Conservation (phyloP, 2,113 vertebrate species). For the Leucoraja erinaceus region DNA sequence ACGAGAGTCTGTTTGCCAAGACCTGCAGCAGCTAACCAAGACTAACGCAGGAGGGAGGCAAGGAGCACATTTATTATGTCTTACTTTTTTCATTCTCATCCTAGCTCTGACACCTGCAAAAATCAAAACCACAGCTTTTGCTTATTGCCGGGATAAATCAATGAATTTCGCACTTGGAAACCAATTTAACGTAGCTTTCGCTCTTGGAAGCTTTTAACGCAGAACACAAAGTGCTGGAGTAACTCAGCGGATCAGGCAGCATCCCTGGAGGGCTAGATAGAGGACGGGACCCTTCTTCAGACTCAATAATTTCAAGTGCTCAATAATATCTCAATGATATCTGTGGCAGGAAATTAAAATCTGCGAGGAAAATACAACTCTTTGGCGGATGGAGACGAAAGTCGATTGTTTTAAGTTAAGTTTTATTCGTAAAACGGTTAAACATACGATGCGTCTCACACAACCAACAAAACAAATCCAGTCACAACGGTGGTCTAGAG, state of each 20-base stretch:
- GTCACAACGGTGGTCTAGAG: too few relatives aligned
- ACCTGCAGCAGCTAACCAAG: neutral
- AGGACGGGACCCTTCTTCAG: too few relatives aligned
- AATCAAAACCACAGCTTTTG: neutral
- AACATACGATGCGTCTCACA: too few relatives aligned
- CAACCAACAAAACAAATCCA: too few relatives aligned
- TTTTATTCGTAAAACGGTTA: too few relatives aligned
- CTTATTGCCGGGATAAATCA: neutral
- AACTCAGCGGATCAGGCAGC: too few relatives aligned
- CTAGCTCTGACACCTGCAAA: neutral
- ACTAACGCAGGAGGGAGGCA: neutral
- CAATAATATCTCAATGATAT: neutral
- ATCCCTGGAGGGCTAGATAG: too few relatives aligned
- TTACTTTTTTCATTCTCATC: neutral
- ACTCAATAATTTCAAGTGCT: neutral
- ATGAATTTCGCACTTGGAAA: neutral
- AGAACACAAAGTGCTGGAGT: too few relatives aligned
- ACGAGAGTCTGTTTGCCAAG: neutral
- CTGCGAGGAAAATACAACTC: neutral
- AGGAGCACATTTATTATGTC: too few relatives aligned
- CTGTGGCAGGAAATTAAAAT: neutral
- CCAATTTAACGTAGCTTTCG: neutral
- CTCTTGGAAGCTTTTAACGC: neutral
- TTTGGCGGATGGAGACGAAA: neutral
- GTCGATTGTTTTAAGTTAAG: neutral